Evolutionary conservation across 2,113 vertebrate genomes (phyloP), one percentile per base, ranked within the genome.

Genomic region (Centrocercus urophasianus): DNA sequence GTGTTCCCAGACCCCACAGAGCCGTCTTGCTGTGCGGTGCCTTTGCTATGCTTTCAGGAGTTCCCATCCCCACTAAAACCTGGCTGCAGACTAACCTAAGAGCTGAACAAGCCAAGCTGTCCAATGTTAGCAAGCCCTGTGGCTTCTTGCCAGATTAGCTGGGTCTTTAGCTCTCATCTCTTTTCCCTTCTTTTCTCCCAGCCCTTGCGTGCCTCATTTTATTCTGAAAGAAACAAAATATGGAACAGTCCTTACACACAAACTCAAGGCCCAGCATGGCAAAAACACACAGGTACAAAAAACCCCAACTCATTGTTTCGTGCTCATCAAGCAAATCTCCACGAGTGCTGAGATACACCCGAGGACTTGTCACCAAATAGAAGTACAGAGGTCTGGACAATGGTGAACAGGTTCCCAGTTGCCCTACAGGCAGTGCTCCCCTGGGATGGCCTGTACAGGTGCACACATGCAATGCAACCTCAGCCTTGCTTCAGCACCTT

Each of bases 401-500:
- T 78, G 74, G 3, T 9, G 6, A 77, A 16, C 13, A 66, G 72
- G 12, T 3, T 40, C 73, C 28, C 4, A 75, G 83, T 64, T 69
- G 28, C 38, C 47, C 17, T 12, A n/a, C 3, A 20, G 76, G 42
- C 48, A 80, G 13, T 10, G 7, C 10, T 73, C 25, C 54, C 64
- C 82, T 19, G 4, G 57, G 63, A 20, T 2, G 18, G 52, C 7
- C 38, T 6, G 5, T 7, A 14, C 60, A 90, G 72, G 60, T 77
- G 28, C 8, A 10, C 10, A 38, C 36, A n/a, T 0, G 0, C 8
- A 57, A 48, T 3, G 3, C 27, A 73, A 43, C 40, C 45, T 83
- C 38, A 50, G n/a, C 59, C 47, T 54, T 82, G 52, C 77, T 60
- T 78, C 60, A 79, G 52, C 28, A 93, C 32, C 63, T 45, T 6